Evolutionary conservation across 2,113 vertebrate genomes (phyloP).

Genomic region (Chloropsis hardwickii): DNA sequence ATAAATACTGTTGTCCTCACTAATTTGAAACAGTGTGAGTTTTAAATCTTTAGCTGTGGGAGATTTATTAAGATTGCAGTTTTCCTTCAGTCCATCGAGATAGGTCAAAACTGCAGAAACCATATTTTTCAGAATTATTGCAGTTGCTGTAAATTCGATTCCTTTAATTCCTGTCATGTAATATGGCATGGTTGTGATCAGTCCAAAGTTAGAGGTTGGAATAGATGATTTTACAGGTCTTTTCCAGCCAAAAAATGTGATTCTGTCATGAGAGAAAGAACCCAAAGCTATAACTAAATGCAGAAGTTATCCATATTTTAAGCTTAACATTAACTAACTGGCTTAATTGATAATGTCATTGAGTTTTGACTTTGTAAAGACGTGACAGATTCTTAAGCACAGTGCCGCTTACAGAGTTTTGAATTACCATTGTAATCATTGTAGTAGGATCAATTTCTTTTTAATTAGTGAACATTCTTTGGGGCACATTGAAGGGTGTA

Average conservation of each 20-base stretch:
- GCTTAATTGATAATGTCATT: background rate
- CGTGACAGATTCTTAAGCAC: background rate
- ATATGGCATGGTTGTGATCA: background rate
- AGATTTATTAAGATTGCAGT: conserved; percentile 77
- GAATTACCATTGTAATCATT: background rate
- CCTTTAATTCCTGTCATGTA: background rate
- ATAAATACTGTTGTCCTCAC: conserved; percentile 77
- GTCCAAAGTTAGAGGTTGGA: background rate
- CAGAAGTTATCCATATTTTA: conserved; percentile 1
- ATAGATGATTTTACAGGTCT: background rate
- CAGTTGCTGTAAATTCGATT: conserved; percentile 28
- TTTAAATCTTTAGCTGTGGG: conserved; percentile 72
- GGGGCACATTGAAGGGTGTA: too few species aligned
- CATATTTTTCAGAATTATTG: conserved; percentile 1
- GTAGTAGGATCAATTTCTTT: background rate
- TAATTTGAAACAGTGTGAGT: conserved; percentile 80
- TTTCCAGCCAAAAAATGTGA: background rate
- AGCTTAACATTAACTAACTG: background rate
- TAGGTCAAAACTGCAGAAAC: conserved; percentile 57
- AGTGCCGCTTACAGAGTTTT: background rate
- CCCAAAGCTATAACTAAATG: conserved; percentile 10
- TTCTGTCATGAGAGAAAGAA: background rate
- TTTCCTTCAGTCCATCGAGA: conserved; percentile 71
- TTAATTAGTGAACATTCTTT: background rate
- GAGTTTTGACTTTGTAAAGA: background rate